Base-by-base conservation (phyloP, 1,140 invertebrate species). In the Monochamus saltuarius region DNA sequence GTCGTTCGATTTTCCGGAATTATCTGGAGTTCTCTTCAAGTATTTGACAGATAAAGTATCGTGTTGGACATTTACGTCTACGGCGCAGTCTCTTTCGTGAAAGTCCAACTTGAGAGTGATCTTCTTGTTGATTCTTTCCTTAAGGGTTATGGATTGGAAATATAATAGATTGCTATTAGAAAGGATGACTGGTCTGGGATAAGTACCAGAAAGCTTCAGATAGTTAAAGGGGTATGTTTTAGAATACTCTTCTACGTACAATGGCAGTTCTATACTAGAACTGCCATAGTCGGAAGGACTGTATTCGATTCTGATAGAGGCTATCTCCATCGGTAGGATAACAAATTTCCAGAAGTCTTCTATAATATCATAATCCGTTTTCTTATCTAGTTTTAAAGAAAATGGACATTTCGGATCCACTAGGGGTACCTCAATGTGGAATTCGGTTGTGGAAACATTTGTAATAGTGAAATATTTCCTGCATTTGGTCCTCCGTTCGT, bases 171-270 rank as follows among this genome's bases (percentile, higher is more conserved):
- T 42, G 1, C 6, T 29, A 13, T 59, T 29, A 14, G 35, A 37
- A 4, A 22, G 10, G 0, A 66, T 64, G 8, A 14, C 35, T 1
- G 66, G 61, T 38, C 43, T 42, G 1, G 57, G 13, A 36, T 64
- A 39, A 7, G 36, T 46, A 17, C 65, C 68, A 1, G 13, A 35
- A n/a, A 70, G 45, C 37, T 17, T 64, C 7, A 70, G 11, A 50
- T 56, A 60, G 51, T 70, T 70, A 39, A 62, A 70, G 9, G 59
- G 46, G 10, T 13, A 37, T 2, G 47, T 43, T 10, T 65, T 53
- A 9, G 50, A 57, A 59, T 64, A 66, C 43, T 60, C 40, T 16
- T 54, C 50, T 0, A 69, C 57, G 36, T 56, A 60, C 38, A 70
- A 59, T 7, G 66, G 61, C n/a, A 70, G 11, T 22, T 61, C 17